Evolutionary conservation across 2,113 vertebrate genomes (phyloP), one percentile per base, ranked within the genome.

Genomic region (Puntigrus tetrazona): DNA sequence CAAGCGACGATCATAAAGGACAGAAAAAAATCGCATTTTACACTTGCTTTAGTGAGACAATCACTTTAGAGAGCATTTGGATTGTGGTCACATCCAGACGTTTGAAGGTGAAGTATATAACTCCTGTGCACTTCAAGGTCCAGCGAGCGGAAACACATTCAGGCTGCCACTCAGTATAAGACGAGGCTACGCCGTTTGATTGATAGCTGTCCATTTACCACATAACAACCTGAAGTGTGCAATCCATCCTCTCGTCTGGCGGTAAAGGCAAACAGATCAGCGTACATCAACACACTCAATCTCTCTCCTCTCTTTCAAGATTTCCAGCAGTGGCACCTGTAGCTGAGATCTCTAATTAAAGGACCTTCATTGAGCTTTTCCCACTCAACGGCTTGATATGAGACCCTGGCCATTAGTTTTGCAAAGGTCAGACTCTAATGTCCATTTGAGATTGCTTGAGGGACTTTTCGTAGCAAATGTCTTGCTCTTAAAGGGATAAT

Each of bases 121-220:
- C 65, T 81, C 55, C 77, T 34, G 59, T 34, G 27, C 59, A 69
- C 43, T 69, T 87, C 72, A 50, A 82, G 55, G 75, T 86, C 67
- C 82, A 76, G 82, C 36, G 67, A 79, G 43, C 16, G 10, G 47
- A 87, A 52, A 81, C n/a, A 38, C 41, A 76, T 81, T 86, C 50
- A 16, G 73, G 65, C 43, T 61, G 79, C 55, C 76, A 77, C 11
- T 81, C 84, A 41, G 11, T 3, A 45, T 70, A 63, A 76, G 65
- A 78, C 29, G 59, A 34, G 61, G 38, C 55, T 76, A 10, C 81
- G 85, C 59, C 7, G 7, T 77, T 59, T 88, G 85, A 88, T 78
- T 85, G 85, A 83, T 87, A 80, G 75, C 22, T 34, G 69, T 76
- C 80, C 41, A 79, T 82, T 82, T 55, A 70, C 10, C 76, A 57